A percentile compares a stretch with the other conserved stretches of the same genome.
These are phyloP conservation scores for Tokudaia muenninki DNA, from an alignment of 2,797 vertebrate genomes.

Conservation along the genomic window DNA sequence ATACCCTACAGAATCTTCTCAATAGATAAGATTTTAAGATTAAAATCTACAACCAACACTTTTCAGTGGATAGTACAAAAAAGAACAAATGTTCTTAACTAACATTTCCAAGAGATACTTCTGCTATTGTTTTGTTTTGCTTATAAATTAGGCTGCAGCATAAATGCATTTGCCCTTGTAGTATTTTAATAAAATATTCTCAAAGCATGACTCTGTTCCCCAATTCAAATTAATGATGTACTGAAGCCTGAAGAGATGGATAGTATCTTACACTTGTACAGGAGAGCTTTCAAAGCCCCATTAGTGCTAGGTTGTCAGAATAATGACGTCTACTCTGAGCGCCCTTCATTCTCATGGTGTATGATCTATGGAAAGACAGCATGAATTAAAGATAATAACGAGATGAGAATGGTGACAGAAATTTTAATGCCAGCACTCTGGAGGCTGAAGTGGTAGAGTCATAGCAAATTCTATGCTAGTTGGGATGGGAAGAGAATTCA, in stretches of 20 bases:
- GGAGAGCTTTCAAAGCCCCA: constrained; percentile 65
- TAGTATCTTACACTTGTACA: constrained; percentile 75
- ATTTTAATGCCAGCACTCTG: not conserved
- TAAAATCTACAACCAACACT: not conserved
- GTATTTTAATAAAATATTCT: constrained; percentile 66
- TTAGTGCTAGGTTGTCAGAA: constrained; percentile 5
- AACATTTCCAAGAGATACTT: not conserved
- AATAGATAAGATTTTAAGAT: not conserved
- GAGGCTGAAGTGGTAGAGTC: not conserved
- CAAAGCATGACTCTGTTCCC: constrained; percentile 66
- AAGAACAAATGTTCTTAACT: not conserved
- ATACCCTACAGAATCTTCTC: not conserved
- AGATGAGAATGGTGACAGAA: not conserved
- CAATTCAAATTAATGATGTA: constrained; percentile 70
- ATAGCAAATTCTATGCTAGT: not conserved
- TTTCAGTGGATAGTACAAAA: not conserved
- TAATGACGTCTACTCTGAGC: constrained; percentile 58
- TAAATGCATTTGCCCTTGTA: constrained; percentile 56
- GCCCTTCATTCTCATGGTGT: constrained; percentile 51
- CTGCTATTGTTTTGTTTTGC: not conserved
- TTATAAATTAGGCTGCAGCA: not conserved
- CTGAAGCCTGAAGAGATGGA: constrained; percentile 63
- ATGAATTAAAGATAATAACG: constrained; percentile 64
- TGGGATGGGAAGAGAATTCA: not conserved
- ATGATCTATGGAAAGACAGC: not conserved